These are phyloP conservation scores for Homalodisca vitripennis DNA, from an alignment of 1,140 invertebrate genomes.

Conservation along the genomic window DNA sequence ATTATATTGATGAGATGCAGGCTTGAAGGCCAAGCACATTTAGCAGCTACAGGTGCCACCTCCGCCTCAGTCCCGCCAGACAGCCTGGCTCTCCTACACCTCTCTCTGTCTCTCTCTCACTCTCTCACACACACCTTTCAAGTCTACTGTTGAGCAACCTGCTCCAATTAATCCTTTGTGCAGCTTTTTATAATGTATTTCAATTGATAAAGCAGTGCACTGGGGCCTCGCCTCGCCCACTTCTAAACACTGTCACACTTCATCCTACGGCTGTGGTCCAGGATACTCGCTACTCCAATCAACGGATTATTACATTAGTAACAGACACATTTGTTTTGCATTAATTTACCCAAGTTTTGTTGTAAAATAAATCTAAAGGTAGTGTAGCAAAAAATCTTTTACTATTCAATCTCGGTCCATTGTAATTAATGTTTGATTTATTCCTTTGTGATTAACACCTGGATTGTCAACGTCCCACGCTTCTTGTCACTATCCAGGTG, in stretches of 20 bases:
- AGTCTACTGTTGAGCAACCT: not conserved
- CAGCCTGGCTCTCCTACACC: constrained; percentile 1
- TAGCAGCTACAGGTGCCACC: not conserved
- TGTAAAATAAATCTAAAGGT: too few relatives aligned
- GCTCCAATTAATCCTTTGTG: constrained; percentile 24
- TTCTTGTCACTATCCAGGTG: too few relatives aligned
- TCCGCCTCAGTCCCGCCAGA: constrained; percentile 2
- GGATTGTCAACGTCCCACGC: too few relatives aligned
- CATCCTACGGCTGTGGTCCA: not conserved
- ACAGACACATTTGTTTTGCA: too few relatives aligned
- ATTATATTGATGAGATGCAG: constrained; percentile 17
- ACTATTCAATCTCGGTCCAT: too few relatives aligned
- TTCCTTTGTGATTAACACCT: too few relatives aligned
- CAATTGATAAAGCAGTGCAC: not conserved
- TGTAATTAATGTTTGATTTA: too few relatives aligned
- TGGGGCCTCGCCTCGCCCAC: not conserved
- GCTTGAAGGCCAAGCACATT: not conserved
- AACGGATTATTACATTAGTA: not conserved
- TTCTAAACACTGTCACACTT: not conserved
- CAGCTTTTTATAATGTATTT: constrained; percentile 19
- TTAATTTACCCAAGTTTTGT: too few relatives aligned
- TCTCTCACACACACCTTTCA: not conserved
- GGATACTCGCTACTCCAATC: not conserved
- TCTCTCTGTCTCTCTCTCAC: constrained; percentile 19
- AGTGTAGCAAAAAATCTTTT: too few relatives aligned